Evolutionary conservation across 2,113 vertebrate genomes (phyloP).

Genomic region (Passer domesticus): DNA sequence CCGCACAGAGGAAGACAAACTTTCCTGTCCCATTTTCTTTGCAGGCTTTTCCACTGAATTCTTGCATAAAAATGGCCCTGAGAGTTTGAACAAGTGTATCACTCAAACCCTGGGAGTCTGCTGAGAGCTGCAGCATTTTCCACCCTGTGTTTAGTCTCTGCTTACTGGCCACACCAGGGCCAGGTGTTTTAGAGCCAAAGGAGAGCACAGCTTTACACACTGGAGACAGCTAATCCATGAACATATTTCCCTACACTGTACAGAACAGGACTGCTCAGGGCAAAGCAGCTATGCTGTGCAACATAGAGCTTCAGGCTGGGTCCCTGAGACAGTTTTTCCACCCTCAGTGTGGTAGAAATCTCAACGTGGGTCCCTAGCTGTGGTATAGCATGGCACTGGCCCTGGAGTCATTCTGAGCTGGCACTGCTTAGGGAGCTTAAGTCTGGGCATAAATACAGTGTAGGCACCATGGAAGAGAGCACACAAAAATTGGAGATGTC

Average conservation of each 20-base stretch:
- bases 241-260: neutral
- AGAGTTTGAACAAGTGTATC: neutral
- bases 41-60: neutral
- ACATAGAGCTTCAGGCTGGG: rapidly evolving
- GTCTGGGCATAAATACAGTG: neutral
- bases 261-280: neutral
- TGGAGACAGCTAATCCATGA: neutral
- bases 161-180: neutral
- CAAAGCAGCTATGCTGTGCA: neutral
- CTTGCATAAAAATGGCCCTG: neutral
- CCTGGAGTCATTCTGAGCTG: neutral
- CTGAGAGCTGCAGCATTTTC: neutral
- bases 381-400: neutral
- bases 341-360: neutral
- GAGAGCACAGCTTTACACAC: neutral
- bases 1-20: neutral
- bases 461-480: neutral
- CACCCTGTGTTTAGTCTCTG: neutral
- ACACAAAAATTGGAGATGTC: neutral
- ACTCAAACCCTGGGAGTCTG: neutral
- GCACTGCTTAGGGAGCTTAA: neutral
- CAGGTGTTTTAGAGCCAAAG: neutral
- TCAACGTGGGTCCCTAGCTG: neutral
- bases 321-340: neutral
- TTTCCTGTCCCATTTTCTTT: neutral